phyloP scores from a whole-genome alignment of 1,140 invertebrate genomes.

The Atta cephalotes region DNA sequence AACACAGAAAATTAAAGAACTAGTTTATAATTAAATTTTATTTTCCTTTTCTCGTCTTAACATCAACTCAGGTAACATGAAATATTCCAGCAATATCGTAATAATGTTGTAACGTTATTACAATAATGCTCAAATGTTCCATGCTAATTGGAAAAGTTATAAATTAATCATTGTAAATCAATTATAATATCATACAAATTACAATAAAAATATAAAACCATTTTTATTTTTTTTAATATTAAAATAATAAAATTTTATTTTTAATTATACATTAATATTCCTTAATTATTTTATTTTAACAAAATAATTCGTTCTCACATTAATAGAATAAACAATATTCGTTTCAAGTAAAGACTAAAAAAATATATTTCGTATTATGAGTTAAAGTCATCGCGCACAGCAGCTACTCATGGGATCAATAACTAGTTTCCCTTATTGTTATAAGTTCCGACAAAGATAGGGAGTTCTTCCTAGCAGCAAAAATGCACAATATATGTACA shows the following conservation, averaged over 20 bases:
- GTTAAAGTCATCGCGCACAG: not conserved
- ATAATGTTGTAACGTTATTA: no score
- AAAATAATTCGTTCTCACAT: not conserved
- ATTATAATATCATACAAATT: not conserved
- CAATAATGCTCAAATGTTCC: no score
- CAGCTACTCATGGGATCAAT: not conserved
- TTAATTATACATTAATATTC: constrained; percentile 8
- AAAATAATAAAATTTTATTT: constrained; percentile 1
- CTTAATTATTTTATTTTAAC: not conserved
- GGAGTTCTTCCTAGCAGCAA: constrained; percentile 14
- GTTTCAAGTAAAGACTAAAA: not conserved
- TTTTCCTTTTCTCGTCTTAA: not conserved
- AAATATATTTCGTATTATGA: not conserved
- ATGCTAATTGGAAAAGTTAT: not conserved
- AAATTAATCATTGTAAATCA: not conserved
- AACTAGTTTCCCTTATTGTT: constrained; percentile 32
- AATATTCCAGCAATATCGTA: no score
- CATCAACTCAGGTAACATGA: not conserved
- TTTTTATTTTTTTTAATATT: constrained; percentile 3
- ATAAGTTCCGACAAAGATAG: not conserved
- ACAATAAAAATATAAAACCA: not conserved
- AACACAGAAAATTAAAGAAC: not conserved
- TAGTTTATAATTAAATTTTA: not conserved
- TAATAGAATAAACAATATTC: not conserved
- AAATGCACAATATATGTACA: not conserved